phyloP scores from a whole-genome alignment of 2,797 vertebrate species.

The Poeciliopsis gracilis region DNA sequence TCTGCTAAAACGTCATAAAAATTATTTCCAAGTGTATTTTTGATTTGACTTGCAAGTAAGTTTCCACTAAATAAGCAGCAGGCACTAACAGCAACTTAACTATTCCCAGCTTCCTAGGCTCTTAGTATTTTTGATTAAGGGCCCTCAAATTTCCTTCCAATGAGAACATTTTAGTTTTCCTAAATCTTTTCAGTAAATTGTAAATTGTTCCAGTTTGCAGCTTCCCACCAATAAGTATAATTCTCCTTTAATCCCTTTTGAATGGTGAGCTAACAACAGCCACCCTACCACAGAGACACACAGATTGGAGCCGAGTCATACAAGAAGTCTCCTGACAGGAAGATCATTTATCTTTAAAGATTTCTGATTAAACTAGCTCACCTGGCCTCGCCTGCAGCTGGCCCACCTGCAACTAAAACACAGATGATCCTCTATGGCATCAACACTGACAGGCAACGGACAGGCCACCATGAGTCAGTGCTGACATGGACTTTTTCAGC shows the following conservation, averaged over 20 bases:
- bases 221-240: constrained; percentile 1
- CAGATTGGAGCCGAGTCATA: constrained; percentile 56
- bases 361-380: constrained; percentile 43
- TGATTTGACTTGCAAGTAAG: neutral
- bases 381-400: constrained; percentile 57
- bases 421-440: constrained; percentile 59
- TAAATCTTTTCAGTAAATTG: neutral
- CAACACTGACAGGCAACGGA: constrained; percentile 50
- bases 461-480: constrained; percentile 56
- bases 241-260: constrained; percentile 8
- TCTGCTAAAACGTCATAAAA: neutral
- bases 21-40: neutral
- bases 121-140: neutral
- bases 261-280: constrained; percentile 13
- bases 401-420: constrained; percentile 66
- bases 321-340: constrained; percentile 36
- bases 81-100: neutral
- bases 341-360: constrained; percentile 42
- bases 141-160: neutral
- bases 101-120: neutral
- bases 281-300: constrained; percentile 29
- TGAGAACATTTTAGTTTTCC: neutral
- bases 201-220: neutral
- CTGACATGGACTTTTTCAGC: constrained; percentile 33
- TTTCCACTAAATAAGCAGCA: too few species aligned